Evolutionary conservation across 2,113 vertebrate species (phyloP).

Genomic region (Crocuta crocuta): DNA sequence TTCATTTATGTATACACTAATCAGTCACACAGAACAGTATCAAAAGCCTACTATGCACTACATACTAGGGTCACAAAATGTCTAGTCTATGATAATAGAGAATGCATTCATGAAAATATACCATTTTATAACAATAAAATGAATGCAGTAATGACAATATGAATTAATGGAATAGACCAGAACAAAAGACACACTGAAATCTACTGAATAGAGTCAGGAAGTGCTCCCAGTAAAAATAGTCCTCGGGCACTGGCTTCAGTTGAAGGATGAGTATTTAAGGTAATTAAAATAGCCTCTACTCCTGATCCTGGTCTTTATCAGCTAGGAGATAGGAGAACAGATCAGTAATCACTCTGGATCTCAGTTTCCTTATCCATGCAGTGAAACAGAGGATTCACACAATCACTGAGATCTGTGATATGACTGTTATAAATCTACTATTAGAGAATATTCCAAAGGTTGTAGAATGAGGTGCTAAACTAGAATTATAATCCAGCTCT

Average conservation of each 20-base stretch:
- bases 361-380: not conserved
- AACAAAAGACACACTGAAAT: not conserved
- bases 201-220: not conserved
- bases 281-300: not conserved
- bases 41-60: not conserved
- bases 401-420: not conserved
- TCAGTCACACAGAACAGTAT: not conserved
- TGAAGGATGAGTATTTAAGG: not conserved
- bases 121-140: not conserved
- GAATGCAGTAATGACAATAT: not conserved
- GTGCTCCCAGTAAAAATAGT: not conserved
- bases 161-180: not conserved
- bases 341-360: not conserved
- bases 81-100: not conserved
- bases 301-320: not conserved
- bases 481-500: not conserved
- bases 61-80: not conserved
- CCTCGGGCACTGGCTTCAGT: not conserved
- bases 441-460: not conserved
- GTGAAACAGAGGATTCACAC: not conserved
- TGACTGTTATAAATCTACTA: not conserved
- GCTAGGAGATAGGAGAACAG: not conserved
- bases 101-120: not conserved
- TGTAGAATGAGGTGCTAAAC: not conserved
- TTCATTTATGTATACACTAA: not conserved